A percentile compares a stretch with the other conserved stretches of the same genome.
phyloP scores from a whole-genome alignment of 2,113 vertebrate species.

The Nettapus auritus region DNA sequence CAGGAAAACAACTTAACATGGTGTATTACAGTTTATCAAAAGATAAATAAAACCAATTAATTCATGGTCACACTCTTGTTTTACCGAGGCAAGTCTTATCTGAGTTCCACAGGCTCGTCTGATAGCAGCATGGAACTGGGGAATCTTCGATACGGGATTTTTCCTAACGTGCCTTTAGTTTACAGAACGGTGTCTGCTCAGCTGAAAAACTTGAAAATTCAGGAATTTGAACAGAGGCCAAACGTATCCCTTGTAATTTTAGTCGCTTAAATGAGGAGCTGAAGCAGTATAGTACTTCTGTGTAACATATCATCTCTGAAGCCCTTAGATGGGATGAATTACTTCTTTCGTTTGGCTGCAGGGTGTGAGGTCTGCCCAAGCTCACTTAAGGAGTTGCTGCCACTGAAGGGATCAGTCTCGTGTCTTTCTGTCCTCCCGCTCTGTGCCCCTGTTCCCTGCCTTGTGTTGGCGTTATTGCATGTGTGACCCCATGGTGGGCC shows the following conservation, averaged over 20 bases:
- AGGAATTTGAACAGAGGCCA: background rate
- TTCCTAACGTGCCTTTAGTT: background rate
- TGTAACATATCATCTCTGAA: background rate
- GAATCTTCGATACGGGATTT: background rate
- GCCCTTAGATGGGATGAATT: background rate
- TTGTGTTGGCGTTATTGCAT: background rate
- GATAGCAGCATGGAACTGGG: background rate
- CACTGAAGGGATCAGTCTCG: background rate
- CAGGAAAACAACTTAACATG: background rate
- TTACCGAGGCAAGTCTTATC: background rate
- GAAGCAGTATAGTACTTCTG: background rate
- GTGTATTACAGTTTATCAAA: background rate
- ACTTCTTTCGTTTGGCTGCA: background rate
- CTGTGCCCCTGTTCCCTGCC: background rate
- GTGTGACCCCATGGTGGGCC: background rate
- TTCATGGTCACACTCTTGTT: background rate
- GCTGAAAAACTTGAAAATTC: background rate
- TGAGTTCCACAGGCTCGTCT: background rate
- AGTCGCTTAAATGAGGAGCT: background rate
- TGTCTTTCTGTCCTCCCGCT: background rate
- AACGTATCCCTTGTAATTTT: background rate
- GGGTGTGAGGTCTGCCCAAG: background rate
- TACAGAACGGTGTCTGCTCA: background rate
- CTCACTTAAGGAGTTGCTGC: background rate
- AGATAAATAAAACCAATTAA: constrained; percentile 14